Evolutionary conservation across 2,888 invertebrate genomes (phyloP).

Genomic region (Cryptus viduatorius): DNA sequence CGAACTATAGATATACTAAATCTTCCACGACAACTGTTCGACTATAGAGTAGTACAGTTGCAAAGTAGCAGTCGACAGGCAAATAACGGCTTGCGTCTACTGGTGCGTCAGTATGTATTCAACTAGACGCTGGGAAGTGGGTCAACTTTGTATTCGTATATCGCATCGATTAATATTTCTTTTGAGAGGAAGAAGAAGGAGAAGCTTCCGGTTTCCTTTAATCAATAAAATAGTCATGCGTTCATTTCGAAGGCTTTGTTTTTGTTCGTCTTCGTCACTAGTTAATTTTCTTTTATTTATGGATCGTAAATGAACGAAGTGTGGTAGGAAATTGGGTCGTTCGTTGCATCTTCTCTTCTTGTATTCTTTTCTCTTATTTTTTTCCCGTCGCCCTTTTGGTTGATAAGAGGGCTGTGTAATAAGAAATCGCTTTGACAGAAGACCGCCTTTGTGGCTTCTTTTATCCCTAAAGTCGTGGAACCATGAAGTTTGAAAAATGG

Average conservation of each 20-base stretch:
- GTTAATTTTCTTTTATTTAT: too few species aligned
- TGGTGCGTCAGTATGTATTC: not conserved
- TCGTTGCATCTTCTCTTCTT: not conserved
- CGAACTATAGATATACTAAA: slow-evolving; percentile 29
- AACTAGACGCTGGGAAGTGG: slow-evolving; percentile 25
- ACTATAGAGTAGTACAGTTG: not conserved
- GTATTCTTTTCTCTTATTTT: not conserved
- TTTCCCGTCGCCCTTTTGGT: not conserved
- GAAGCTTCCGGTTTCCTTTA: not conserved
- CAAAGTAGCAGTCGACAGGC: not conserved
- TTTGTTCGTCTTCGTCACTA: too few species aligned
- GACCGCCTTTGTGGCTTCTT: too few species aligned
- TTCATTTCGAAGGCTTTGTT: not conserved
- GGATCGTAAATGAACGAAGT: not conserved
- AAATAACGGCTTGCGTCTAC: slow-evolving; percentile 21
- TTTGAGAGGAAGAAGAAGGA: not conserved
- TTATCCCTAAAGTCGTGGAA: too few species aligned
- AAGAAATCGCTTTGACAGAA: not conserved
- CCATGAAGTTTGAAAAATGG: too few species aligned
- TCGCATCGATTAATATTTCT: not conserved
- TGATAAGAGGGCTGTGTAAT: slow-evolving; percentile 27
- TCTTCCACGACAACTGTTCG: not conserved
- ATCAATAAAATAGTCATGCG: not conserved
- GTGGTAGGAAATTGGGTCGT: not conserved
- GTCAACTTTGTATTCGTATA: slow-evolving; percentile 17